phyloP scores from a whole-genome alignment of 2,888 invertebrate genomes.

The Seira sanloemensis region DNA sequence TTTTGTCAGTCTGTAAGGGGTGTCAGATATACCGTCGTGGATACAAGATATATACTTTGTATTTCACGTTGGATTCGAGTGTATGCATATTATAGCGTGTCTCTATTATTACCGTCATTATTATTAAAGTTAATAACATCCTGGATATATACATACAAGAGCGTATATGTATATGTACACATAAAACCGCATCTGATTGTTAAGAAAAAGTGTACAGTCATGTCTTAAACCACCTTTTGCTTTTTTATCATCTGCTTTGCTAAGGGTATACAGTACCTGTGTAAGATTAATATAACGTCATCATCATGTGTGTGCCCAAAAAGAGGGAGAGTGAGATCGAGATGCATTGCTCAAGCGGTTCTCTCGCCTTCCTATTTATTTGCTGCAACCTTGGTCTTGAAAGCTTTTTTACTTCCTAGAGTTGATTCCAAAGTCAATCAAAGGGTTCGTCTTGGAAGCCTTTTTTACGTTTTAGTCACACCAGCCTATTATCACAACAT shows the following conservation, averaged over 20 bases:
- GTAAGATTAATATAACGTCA: slow-evolving; percentile 56
- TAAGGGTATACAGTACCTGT: slow-evolving; percentile 1
- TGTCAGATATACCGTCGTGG: slow-evolving; percentile 65
- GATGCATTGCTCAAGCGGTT: too few species aligned
- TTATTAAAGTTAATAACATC: slow-evolving; percentile 45
- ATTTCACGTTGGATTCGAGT: slow-evolving; percentile 17
- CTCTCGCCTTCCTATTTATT: slow-evolving; percentile 41
- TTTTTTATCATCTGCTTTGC: slow-evolving; percentile 4
- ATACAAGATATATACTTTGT: too few species aligned
- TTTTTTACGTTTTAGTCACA: slow-evolving; percentile 60
- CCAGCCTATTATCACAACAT: slow-evolving; percentile 62
- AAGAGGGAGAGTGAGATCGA: too few species aligned
- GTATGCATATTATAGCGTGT: too few species aligned
- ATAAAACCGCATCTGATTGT: slow-evolving; percentile 17
- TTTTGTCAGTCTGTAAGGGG: slow-evolving; percentile 66
- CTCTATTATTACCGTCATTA: too few species aligned
- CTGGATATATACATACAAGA: slow-evolving; percentile 51
- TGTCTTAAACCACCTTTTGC: too few species aligned
- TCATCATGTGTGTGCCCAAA: too few species aligned
- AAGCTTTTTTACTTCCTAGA: slow-evolving; percentile 64
- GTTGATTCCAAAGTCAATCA: slow-evolving; percentile 61
- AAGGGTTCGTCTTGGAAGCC: slow-evolving; percentile 65
- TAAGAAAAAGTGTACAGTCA: slow-evolving; percentile 43
- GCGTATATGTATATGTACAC: slow-evolving; percentile 13
- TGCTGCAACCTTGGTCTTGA: slow-evolving; percentile 66